Evolutionary conservation across 2,888 invertebrate genomes (phyloP).

Genomic region (Eristalis arbustorum): DNA sequence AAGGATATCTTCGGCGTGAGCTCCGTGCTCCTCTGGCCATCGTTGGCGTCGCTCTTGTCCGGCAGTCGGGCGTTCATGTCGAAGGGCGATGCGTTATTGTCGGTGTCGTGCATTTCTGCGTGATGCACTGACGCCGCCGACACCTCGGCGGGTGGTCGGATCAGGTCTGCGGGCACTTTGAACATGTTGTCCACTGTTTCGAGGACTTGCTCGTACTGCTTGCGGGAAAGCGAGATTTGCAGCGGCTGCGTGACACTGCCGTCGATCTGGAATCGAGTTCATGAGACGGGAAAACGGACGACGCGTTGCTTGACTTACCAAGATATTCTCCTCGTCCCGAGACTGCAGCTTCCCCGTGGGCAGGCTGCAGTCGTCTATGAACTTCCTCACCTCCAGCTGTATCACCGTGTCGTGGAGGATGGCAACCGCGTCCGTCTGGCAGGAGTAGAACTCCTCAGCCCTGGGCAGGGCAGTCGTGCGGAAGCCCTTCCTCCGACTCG

Average conservation of each 20-base stretch:
- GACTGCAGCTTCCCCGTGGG: background rate
- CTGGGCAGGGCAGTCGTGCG: slow-evolving; percentile 79
- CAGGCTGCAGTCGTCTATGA: slow-evolving; percentile 60
- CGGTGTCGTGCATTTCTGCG: slow-evolving; percentile 65
- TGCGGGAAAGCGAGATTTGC: slow-evolving; percentile 91
- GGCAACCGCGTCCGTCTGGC: slow-evolving; percentile 88
- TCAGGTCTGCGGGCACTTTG: slow-evolving; percentile 73
- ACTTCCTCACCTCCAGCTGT: slow-evolving; percentile 84
- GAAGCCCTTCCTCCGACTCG: slow-evolving; percentile 80
- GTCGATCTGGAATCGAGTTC: slow-evolving; percentile 81
- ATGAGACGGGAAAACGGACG: background rate
- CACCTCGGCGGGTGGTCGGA: slow-evolving; percentile 72
- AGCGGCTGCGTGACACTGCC: slow-evolving; percentile 92
- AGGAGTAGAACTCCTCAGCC: slow-evolving; percentile 88
- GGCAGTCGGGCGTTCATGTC: slow-evolving; percentile 47
- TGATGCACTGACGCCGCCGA: slow-evolving; percentile 16
- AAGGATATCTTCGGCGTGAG: slow-evolving; percentile 82
- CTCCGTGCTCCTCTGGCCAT: slow-evolving; percentile 47
- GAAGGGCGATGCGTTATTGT: slow-evolving; percentile 71
- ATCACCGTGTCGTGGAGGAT: slow-evolving; percentile 94
- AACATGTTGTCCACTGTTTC: slow-evolving; percentile 83
- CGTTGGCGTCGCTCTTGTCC: background rate
- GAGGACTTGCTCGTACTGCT: slow-evolving; percentile 94
- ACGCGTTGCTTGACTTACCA: slow-evolving; percentile 18
- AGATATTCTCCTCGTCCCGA: slow-evolving; percentile 40